A percentile compares a stretch with the other conserved stretches of the same genome.
Evolutionary conservation across 1,140 invertebrate species (phyloP).

Genomic region (Drosophila dunni): DNA sequence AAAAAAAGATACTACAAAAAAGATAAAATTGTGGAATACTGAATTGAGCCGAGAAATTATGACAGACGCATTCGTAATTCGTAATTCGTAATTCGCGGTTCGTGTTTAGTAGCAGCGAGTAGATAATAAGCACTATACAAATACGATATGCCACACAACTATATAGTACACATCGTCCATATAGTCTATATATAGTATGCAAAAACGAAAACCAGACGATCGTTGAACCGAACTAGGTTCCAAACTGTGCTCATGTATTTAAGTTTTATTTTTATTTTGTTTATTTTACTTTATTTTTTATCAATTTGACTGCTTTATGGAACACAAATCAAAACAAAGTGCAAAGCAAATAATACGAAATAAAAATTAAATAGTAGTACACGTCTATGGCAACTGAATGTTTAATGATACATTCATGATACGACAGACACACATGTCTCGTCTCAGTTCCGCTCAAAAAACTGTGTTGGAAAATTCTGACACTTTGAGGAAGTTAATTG

Average conservation of each 20-base stretch:
- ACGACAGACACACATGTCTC: background rate
- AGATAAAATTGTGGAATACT: slow-evolving; percentile 2
- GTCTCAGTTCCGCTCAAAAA: slow-evolving; percentile 57
- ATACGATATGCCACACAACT: slow-evolving; percentile 11
- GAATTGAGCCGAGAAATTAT: slow-evolving; percentile 56
- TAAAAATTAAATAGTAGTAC: slow-evolving; percentile 18
- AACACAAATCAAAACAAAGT: slow-evolving; percentile 18
- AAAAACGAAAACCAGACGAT: slow-evolving; percentile 18
- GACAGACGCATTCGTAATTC: slow-evolving; percentile 56
- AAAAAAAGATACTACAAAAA: slow-evolving; percentile 2
- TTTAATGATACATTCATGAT: slow-evolving; percentile 26
- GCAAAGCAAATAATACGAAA: slow-evolving; percentile 21
- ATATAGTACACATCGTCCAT: slow-evolving; percentile 9
- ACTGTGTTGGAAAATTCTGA: slow-evolving; percentile 28
- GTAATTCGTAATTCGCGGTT: slow-evolving; percentile 36
- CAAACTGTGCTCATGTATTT: slow-evolving; percentile 1
- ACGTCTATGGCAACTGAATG: slow-evolving; percentile 22
- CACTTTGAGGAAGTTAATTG: slow-evolving; percentile 73
- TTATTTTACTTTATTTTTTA: slow-evolving; percentile 21
- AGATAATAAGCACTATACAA: slow-evolving; percentile 54
- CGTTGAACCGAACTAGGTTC: slow-evolving; percentile 40
- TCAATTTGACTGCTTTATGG: slow-evolving; percentile 38
- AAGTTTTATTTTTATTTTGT: no score
- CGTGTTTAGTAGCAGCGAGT: slow-evolving; percentile 45
- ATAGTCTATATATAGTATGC: slow-evolving; percentile 16